Conservation (phyloP, 2,797 vertebrate species). For the Pantherophis alleghaniensis region DNA sequence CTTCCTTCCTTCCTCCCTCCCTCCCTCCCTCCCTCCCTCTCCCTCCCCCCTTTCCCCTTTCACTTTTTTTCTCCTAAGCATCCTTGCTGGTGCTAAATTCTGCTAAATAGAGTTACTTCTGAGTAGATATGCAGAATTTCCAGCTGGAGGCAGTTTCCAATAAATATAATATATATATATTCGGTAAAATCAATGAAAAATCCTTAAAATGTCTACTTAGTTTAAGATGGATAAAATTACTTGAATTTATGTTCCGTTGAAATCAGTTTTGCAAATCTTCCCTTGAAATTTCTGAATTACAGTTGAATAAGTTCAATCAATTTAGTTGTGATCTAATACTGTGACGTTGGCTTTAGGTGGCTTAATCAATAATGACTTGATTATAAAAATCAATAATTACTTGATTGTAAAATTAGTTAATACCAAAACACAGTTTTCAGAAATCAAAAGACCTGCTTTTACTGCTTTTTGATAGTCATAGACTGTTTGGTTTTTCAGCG, state of each 20-base stretch:
- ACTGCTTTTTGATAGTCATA: neutral
- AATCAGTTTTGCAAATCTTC: neutral
- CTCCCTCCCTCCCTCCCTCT: fast-evolving
- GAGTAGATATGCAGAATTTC: neutral
- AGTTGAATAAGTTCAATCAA: neutral
- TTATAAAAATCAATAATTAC: conserved; percentile 7
- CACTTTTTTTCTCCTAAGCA: neutral
- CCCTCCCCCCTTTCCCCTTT: neutral
- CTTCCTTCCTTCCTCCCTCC: too few species aligned
- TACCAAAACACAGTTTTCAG: neutral
- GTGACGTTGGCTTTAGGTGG: neutral
- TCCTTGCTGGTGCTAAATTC: neutral
- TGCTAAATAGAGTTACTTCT: too few species aligned
- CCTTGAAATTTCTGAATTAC: neutral
- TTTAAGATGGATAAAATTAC: neutral
- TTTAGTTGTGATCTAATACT: neutral
- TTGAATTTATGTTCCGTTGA: neutral
- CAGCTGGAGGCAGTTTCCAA: neutral
- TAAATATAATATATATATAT: neutral
- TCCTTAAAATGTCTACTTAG: neutral
- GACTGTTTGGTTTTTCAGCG: conserved; percentile 54
- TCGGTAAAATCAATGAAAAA: neutral
- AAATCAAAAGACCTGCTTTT: neutral
- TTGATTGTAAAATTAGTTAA: neutral
- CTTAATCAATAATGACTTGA: too few species aligned